phyloP scores from a whole-genome alignment of 2,113 vertebrate species.

The Alouatta palliata region DNA sequence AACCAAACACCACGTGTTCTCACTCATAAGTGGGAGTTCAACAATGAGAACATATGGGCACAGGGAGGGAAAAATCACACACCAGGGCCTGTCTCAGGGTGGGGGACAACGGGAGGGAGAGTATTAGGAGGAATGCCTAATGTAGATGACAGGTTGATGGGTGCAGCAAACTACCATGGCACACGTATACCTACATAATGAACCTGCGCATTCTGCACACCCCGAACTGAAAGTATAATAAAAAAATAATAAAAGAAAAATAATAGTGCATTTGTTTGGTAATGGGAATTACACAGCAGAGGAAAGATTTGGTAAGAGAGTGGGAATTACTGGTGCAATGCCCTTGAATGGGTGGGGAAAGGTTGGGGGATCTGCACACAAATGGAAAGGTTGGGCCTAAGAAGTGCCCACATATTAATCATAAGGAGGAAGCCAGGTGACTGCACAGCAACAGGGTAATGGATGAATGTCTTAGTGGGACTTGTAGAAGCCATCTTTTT shows the following conservation, averaged over 20 bases:
- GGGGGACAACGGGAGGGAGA: too few species aligned
- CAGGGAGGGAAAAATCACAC: too few species aligned
- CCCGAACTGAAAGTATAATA: too few species aligned
- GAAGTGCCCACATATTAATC: not conserved
- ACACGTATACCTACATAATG: too few species aligned
- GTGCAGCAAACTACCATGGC: too few species aligned
- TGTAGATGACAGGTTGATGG: too few species aligned
- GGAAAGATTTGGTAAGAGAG: not conserved
- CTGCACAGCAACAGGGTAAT: not conserved
- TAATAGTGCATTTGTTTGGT: not conserved
- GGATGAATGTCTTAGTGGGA: not conserved
- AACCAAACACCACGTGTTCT: too few species aligned
- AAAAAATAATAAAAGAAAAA: not conserved
- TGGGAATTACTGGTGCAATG: not conserved
- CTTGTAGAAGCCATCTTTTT: not conserved
- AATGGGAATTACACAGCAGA: not conserved
- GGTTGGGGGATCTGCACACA: not conserved
- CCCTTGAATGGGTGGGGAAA: not conserved
- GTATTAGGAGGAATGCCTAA: too few species aligned
- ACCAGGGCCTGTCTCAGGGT: too few species aligned
- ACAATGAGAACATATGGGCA: too few species aligned
- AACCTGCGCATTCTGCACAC: too few species aligned
- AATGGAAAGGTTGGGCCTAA: not conserved
- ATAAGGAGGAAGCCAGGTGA: not conserved
- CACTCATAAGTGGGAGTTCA: too few species aligned